phyloP scores from a whole-genome alignment of 2,113 vertebrate species.

The Argyrosomus japonicus region DNA sequence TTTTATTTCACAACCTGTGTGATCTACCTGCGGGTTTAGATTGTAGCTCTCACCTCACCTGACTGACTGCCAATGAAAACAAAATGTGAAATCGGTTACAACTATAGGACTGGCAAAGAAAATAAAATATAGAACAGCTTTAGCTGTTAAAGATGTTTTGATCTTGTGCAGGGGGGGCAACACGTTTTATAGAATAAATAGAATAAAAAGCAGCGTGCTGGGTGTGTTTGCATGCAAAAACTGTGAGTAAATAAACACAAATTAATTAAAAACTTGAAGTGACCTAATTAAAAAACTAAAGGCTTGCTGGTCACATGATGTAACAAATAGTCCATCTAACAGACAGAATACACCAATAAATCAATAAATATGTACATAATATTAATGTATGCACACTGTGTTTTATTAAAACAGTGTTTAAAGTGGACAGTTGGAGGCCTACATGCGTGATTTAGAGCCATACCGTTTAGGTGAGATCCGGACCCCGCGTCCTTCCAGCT shows the following conservation, averaged over 20 bases:
- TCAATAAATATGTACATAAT: no score
- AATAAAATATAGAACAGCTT: not conserved
- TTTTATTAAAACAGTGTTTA: not conserved
- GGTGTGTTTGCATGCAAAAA: not conserved
- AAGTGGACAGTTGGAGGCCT: not conserved
- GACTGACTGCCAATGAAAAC: constrained; percentile 66
- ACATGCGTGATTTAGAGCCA: not conserved
- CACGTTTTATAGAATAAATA: not conserved
- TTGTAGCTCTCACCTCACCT: constrained; percentile 58
- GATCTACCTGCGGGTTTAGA: constrained; percentile 62
- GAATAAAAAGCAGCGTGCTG: accelerated
- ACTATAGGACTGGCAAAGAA: constrained; percentile 26
- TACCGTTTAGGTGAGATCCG: constrained; percentile 89
- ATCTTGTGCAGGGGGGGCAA: not conserved
- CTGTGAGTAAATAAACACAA: not conserved
- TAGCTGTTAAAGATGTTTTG: not conserved
- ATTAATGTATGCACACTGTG: no score
- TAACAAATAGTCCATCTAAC: not conserved
- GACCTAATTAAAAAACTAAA: not conserved
- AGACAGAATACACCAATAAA: not conserved
- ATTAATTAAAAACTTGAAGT: not conserved
- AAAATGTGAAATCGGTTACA: constrained; percentile 16
- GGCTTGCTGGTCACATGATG: not conserved
- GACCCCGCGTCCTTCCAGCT: constrained; percentile 84
- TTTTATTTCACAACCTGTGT: constrained; percentile 22